phyloP scores from a whole-genome alignment of 2,888 invertebrate genomes.

The Dione vanillae region DNA sequence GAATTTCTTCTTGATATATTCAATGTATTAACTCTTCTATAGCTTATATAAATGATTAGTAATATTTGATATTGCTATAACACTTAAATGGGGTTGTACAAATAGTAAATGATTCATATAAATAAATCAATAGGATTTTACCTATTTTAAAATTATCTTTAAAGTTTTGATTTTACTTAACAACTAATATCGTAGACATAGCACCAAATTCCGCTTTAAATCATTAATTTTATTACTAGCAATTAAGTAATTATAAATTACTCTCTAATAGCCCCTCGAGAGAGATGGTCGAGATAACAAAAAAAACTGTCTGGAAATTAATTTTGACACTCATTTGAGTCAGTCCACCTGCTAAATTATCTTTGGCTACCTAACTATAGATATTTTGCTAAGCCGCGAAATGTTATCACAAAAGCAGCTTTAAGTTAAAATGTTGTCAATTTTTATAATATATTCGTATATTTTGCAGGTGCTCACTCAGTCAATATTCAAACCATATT shows the following conservation, averaged over 20 bases:
- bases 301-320: slow-evolving; percentile 38
- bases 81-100: not conserved
- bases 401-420: not conserved
- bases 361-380: slow-evolving; percentile 8
- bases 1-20: slow-evolving; percentile 59
- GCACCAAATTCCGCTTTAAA: not conserved
- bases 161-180: not conserved
- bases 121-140: too few relatives aligned
- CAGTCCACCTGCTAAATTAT: slow-evolving; percentile 43
- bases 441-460: slow-evolving; percentile 34
- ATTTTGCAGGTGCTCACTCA: slow-evolving; percentile 54
- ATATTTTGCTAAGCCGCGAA: slow-evolving; percentile 13
- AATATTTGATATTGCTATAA: not conserved
- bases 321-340: slow-evolving; percentile 39
- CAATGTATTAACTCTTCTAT: not conserved
- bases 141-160: not conserved
- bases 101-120: not conserved
- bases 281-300: slow-evolving; percentile 29
- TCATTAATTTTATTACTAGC: slow-evolving; percentile 28
- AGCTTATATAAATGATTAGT: not conserved
- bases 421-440: slow-evolving; percentile 12
- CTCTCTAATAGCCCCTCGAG: slow-evolving; percentile 28
- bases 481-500: slow-evolving; percentile 54
- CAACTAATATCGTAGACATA: not conserved
- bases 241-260: slow-evolving; percentile 38